Evolutionary conservation across 2,113 vertebrate genomes (phyloP).

Genomic region (Cochlearius cochlearius): DNA sequence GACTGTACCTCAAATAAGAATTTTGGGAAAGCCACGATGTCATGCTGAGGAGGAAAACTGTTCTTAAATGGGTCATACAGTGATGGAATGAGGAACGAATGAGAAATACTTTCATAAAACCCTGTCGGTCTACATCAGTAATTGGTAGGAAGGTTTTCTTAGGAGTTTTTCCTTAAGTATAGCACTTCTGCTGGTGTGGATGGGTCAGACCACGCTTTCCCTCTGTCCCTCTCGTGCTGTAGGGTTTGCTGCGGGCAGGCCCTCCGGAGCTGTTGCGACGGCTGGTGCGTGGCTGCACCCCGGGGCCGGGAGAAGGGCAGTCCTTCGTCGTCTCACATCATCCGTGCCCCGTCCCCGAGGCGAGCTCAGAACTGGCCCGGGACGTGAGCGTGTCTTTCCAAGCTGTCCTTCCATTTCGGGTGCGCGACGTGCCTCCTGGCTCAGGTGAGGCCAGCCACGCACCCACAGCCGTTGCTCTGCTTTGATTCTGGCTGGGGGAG

Average conservation of each 20-base stretch:
- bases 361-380: neutral
- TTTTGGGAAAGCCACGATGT: neutral
- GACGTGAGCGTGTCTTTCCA: rapidly evolving
- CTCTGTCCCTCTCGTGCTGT: neutral
- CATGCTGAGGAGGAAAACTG: neutral
- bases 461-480: neutral
- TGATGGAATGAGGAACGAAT: neutral
- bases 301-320: neutral
- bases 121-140: neutral
- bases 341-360: rapidly evolving
- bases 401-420: neutral
- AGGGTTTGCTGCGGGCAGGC: neutral
- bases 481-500: neutral
- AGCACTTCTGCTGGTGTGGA: neutral
- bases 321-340: rapidly evolving
- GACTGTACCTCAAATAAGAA: neutral
- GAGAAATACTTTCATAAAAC: neutral
- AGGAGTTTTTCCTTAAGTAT: neutral
- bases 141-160: neutral
- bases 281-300: neutral
- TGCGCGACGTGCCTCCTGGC: neutral
- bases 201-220: neutral
- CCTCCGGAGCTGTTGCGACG: neutral
- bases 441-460: rapidly evolving
- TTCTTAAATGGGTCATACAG: neutral